phyloP scores from a whole-genome alignment of 2,888 invertebrate species.

The Phaonia tiefii region DNA sequence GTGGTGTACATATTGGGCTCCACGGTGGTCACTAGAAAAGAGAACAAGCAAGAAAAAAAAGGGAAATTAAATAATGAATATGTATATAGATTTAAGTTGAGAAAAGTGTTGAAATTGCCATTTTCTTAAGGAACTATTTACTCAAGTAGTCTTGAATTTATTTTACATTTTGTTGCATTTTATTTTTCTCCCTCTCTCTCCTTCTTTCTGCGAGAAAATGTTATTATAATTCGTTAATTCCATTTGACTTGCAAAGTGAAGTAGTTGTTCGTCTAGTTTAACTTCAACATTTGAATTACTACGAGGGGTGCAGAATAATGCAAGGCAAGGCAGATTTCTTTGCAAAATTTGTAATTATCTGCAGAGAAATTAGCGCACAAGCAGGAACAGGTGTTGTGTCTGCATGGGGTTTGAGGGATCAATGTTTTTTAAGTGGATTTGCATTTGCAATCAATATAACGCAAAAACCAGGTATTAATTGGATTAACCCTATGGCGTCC shows the following conservation, averaged over 20 bases:
- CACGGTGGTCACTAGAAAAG: constrained; percentile 78
- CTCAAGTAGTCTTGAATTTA: not conserved
- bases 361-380: too few relatives aligned
- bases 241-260: constrained; percentile 39
- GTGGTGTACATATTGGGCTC: constrained; percentile 81
- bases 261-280: too few relatives aligned
- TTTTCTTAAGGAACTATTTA: not conserved
- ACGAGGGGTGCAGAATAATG: too few relatives aligned
- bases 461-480: too few relatives aligned
- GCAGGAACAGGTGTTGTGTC: too few relatives aligned
- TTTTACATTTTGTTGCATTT: not conserved
- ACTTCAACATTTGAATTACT: too few relatives aligned
- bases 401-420: too few relatives aligned
- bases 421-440: too few relatives aligned
- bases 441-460: too few relatives aligned
- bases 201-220: not conserved
- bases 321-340: too few relatives aligned
- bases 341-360: too few relatives aligned
- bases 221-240: constrained; percentile 41
- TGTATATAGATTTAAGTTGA: constrained; percentile 8
- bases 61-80: constrained; percentile 49
- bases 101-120: constrained; percentile 11
- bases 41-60: constrained; percentile 58
- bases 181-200: constrained; percentile 11
- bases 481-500: too few relatives aligned